These are phyloP conservation scores for Mesocentrotus franciscanus DNA, from an alignment of 53 echinoderm and acorn worm genomes.

Conservation along the genomic window DNA sequence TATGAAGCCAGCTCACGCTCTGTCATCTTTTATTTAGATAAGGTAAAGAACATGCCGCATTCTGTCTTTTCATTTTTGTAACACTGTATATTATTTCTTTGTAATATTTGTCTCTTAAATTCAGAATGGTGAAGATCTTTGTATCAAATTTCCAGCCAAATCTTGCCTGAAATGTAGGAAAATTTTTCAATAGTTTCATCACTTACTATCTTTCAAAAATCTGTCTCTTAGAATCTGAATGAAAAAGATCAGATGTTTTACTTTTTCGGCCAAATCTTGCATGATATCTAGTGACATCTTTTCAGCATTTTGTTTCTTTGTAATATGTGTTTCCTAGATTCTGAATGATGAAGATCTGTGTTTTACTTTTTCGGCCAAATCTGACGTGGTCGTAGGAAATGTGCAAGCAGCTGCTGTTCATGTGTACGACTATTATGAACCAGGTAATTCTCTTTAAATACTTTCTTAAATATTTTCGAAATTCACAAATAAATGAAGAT, in stretches of 20 bases:
- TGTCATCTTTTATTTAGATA: slow-evolving; percentile 60
- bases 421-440: slow-evolving; percentile 66
- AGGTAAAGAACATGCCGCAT: slow-evolving; percentile 21
- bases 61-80: not conserved
- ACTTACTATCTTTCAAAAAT: no score
- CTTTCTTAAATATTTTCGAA: no score
- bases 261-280: no score
- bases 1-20: slow-evolving; percentile 56
- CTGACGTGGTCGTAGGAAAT: slow-evolving; percentile 26
- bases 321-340: slow-evolving; percentile 4
- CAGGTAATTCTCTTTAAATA: slow-evolving; percentile 18
- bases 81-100: not conserved
- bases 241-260: no score
- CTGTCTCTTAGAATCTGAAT: no score
- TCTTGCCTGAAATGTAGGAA: no score
- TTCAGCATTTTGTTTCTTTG: not conserved
- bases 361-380: slow-evolving; percentile 35
- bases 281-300: not conserved
- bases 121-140: not conserved
- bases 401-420: slow-evolving; percentile 63
- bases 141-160: no score
- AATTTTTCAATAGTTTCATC: no score
- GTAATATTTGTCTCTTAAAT: not conserved
- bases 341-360: not conserved
- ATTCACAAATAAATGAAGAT: no score